Evolutionary conservation across 2,797 vertebrate species (phyloP), one percentile per base, ranked within the genome.

Genomic region (Spizella passerina): DNA sequence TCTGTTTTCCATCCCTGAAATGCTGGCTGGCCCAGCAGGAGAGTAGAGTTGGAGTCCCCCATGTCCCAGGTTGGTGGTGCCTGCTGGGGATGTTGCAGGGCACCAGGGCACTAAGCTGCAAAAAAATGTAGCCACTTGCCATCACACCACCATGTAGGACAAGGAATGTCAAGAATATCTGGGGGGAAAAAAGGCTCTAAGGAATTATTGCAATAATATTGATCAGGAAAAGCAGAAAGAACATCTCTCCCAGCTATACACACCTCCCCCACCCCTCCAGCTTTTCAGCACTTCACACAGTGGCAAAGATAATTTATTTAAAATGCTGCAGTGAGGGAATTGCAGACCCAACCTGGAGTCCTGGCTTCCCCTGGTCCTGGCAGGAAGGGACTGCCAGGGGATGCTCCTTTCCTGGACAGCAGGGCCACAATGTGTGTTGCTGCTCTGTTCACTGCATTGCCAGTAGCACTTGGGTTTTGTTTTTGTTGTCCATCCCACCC

Each of bases 221-320:
- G 63, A 91, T 94, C 63, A 63, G 72, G 83, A 91, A 50, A 88
- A 89, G 21, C 72, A 94, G 61, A 81, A 76, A 11, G 44, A 91
- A n/a, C 65, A 27, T 83, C 38, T 93, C 20, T 91, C 73, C 49
- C 44, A 20, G 96, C 65, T 65, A 47, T 36, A 36, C 39, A 9
- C 2, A 9, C 34, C 20, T 76, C 59, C 47, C 43, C 52, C 38
- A 4, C 41, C 63, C 65, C 39, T 95, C 36, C 63, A 78, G 59
- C 53, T 86, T 95, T 94, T 96, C 91, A 93, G 63, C 92, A 91
- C 84, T 88, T 95, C 59, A 66, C 52, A 95, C 79, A 83, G 94
- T 83, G 91, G 86, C 93, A 87, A 63, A 68, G 56, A 70, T 75
- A 81, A 92, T 86, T 87, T 91, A 50, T 90, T 89, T 49, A 75